A percentile compares a stretch with the other conserved stretches of the same genome.
Conservation (phyloP, 2,797 vertebrate species). For the Scarus forsteni region DNA sequence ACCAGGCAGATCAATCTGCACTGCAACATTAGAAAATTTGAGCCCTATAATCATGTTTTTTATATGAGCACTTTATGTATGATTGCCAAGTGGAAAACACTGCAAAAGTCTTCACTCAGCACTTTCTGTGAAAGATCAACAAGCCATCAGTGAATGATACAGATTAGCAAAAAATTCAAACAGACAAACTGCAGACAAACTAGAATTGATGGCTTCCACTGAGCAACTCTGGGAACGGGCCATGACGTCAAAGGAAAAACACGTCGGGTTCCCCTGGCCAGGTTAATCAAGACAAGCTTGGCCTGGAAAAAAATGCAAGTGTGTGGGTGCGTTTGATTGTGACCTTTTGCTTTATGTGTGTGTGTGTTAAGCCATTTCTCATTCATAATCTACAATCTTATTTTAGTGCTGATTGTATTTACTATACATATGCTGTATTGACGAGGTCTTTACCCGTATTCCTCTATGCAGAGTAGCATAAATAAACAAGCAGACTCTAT, state of each 20-base stretch:
- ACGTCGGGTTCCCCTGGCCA: constrained; percentile 67
- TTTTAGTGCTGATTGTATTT: constrained; percentile 80
- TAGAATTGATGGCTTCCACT: constrained; percentile 82
- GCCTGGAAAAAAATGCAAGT: constrained; percentile 46
- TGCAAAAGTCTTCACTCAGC: constrained; percentile 60
- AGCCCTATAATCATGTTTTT: not conserved
- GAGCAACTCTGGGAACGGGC: constrained; percentile 61
- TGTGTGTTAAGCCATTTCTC: constrained; percentile 73
- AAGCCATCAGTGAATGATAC: constrained; percentile 63
- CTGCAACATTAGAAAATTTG: too few relatives aligned
- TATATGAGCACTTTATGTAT: constrained; percentile 41
- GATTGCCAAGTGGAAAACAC: constrained; percentile 34
- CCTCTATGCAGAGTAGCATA: constrained; percentile 75
- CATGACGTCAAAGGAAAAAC: constrained; percentile 82
- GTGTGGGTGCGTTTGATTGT: constrained; percentile 53
- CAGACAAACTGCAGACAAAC: constrained; percentile 80
- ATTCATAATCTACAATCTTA: constrained; percentile 82
- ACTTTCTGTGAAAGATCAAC: constrained; percentile 49
- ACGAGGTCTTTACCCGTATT: constrained; percentile 69
- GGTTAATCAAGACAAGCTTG: constrained; percentile 84
- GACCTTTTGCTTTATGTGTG: constrained; percentile 14
- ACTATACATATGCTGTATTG: constrained; percentile 61
- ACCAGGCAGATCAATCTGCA: too few relatives aligned
- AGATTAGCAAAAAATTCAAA: constrained; percentile 72
- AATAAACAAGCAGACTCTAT: constrained; percentile 84